These are phyloP conservation scores for Herpailurus yagouaroundi DNA, from an alignment of 2,113 vertebrate genomes.

Conservation along the genomic window DNA sequence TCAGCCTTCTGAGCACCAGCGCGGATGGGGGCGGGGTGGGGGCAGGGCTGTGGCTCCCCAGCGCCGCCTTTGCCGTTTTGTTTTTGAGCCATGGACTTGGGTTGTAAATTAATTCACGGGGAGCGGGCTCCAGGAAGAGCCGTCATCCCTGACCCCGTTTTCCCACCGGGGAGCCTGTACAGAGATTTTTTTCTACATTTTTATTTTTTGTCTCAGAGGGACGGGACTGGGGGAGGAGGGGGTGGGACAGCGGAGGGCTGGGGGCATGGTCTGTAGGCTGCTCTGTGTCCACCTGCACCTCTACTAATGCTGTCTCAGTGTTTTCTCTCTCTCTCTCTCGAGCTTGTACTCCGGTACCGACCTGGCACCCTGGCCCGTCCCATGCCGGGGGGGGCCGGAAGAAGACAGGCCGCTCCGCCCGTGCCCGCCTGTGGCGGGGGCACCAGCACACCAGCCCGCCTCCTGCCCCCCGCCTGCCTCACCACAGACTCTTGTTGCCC, in stretches of 20 bases:
- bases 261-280: slow-evolving; percentile 37
- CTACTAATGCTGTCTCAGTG: slow-evolving; percentile 86
- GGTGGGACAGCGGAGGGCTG: neutral
- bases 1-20: slow-evolving; percentile 87
- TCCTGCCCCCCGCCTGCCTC: neutral
- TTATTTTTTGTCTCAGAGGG: slow-evolving; percentile 77
- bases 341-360: slow-evolving; percentile 70
- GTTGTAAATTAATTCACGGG: slow-evolving; percentile 76
- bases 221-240: neutral
- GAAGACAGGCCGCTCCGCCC: slow-evolving; percentile 68
- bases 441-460: slow-evolving; percentile 19
- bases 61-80: slow-evolving; percentile 11
- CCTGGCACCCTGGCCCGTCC: slow-evolving; percentile 57
- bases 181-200: slow-evolving; percentile 84
- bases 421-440: neutral
- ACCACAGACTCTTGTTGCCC: slow-evolving; percentile 79
- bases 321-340: slow-evolving; percentile 84
- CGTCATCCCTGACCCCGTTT: slow-evolving; percentile 29
- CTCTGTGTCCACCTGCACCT: slow-evolving; percentile 58
- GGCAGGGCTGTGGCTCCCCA: slow-evolving; percentile 8
- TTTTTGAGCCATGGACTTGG: slow-evolving; percentile 80
- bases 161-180: slow-evolving; percentile 73
- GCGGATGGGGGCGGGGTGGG: slow-evolving; percentile 34
- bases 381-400: slow-evolving; percentile 62
- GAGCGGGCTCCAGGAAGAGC: slow-evolving; percentile 74